Base-by-base conservation (phyloP, 1,140 invertebrate species). In the Drosophila arawakana region DNA sequence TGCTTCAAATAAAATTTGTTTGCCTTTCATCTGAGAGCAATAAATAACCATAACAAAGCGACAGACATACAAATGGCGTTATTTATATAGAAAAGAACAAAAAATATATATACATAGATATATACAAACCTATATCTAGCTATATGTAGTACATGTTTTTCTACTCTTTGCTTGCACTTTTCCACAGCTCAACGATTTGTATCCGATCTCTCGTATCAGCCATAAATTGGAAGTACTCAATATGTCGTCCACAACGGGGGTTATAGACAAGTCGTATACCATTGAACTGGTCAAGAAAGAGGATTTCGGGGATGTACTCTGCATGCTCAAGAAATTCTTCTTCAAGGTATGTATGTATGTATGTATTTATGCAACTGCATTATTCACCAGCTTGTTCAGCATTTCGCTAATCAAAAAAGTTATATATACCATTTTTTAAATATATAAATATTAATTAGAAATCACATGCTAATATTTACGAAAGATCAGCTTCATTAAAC, bases 281-380 rank as follows among this genome's bases (percentile, higher is more conserved):
- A 91, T 92, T 39, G 88, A 91, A 39, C 41, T 76, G 55, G 52
- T 92, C 8, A 78, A 54, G n/a, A 67, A 77, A 2, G 77, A 90
- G 39, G 91, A 92, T 35, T 47, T 58, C 0, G 80, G 73, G 2
- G 84, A 68, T 6, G 78, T 92, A 10, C 62, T 92, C 5, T 30
- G 59, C 30, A 86, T 92, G 78, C 80, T 92, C 7, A 92, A 86
- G 73, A 79, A 49, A 21, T 95, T 94, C 85, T 92, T 92, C 55
- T 92, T 92, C 15, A 92, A 92, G 78, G 91, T 92, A 78, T 63
- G 52, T 43, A 5, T 7, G 21, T 3, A 5, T 1, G 3, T 2
- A 78, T 63, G 52, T 43, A 6, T 8, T 39, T 5, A 6, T 2
- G 3, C 2, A 30, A 30, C 6, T 30, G 25, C 25, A 30, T 30